These are phyloP conservation scores for Empis livida DNA, from an alignment of 2,888 invertebrate genomes.

Conservation along the genomic window DNA sequence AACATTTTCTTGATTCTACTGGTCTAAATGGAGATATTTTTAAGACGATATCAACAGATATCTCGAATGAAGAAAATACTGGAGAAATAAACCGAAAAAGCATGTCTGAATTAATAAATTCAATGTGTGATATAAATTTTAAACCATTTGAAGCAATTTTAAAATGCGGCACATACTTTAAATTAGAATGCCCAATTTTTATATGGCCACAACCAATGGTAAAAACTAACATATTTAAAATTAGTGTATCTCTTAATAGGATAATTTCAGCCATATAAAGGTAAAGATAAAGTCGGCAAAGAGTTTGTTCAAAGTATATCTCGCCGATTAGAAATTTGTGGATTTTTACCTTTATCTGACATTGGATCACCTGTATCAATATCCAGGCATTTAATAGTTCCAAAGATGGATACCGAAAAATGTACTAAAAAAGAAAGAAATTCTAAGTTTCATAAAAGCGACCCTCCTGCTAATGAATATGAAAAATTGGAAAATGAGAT, in stretches of 20 bases:
- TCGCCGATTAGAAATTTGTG: constrained; percentile 67
- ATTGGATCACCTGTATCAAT: constrained; percentile 84
- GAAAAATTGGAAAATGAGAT: constrained; percentile 34
- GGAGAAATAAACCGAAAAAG: constrained; percentile 25
- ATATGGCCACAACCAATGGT: constrained; percentile 59
- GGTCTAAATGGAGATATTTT: constrained; percentile 50
- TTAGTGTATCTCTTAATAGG: background rate
- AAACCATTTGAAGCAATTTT: constrained; percentile 57
- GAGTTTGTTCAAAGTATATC: constrained; percentile 38
- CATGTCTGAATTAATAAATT: constrained; percentile 43
- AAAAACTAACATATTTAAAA: constrained; percentile 12
- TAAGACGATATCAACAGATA: constrained; percentile 29
- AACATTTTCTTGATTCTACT: constrained; percentile 65
- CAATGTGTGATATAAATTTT: constrained; percentile 59
- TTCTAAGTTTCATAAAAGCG: constrained; percentile 1
- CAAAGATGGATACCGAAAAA: constrained; percentile 45
- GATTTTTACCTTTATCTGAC: constrained; percentile 77
- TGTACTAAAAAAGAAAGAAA: constrained; percentile 19
- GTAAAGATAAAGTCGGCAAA: constrained; percentile 10
- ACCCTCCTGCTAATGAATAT: constrained; percentile 17
- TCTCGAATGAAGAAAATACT: constrained; percentile 3
- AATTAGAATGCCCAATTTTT: constrained; percentile 56
- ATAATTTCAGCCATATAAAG: constrained; percentile 25
- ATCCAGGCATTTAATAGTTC: constrained; percentile 80
- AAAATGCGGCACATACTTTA: constrained; percentile 49